Evolutionary conservation across 1,140 invertebrate genomes (phyloP).

Genomic region (Drosophila athabasca): DNA sequence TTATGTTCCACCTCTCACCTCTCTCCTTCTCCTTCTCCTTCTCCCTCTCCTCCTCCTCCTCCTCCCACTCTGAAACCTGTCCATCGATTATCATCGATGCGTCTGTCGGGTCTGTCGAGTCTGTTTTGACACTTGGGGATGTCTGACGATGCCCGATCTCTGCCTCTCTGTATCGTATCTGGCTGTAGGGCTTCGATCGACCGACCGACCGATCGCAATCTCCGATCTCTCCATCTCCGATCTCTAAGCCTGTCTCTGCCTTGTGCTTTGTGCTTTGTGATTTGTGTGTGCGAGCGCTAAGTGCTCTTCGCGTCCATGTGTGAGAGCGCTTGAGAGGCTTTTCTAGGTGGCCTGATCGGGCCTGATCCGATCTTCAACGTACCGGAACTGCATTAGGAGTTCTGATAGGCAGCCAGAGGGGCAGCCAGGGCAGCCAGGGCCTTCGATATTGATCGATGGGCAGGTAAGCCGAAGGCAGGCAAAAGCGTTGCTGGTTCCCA

Average conservation of each 20-base stretch:
- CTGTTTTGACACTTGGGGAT: slow-evolving; percentile 33
- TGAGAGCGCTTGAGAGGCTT: slow-evolving; percentile 35
- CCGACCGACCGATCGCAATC: slow-evolving; percentile 19
- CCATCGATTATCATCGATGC: slow-evolving; percentile 71
- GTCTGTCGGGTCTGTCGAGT: slow-evolving; percentile 46
- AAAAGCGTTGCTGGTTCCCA: slow-evolving; percentile 30
- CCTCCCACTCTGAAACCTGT: slow-evolving; percentile 58
- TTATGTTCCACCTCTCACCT: slow-evolving; percentile 45
- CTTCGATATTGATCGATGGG: slow-evolving; percentile 43
- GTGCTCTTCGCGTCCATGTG: slow-evolving; percentile 9
- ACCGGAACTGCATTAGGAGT: slow-evolving; percentile 49
- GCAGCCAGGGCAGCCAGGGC: slow-evolving; percentile 12
- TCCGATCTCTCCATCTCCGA: slow-evolving; percentile 29
- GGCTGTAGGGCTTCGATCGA: slow-evolving; percentile 38
- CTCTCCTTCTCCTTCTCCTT: slow-evolving; percentile 7
- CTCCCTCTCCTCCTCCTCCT: slow-evolving; percentile 6
- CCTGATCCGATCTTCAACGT: slow-evolving; percentile 45
- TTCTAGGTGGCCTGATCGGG: slow-evolving; percentile 43
- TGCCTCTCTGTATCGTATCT: slow-evolving; percentile 17
- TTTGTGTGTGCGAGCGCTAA: slow-evolving; percentile 27
- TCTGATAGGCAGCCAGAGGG: slow-evolving; percentile 27
- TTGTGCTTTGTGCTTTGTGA: not conserved
- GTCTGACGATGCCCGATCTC: slow-evolving; percentile 31
- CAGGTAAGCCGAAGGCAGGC: slow-evolving; percentile 37
- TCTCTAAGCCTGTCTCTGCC: slow-evolving; percentile 29